Evolutionary conservation across 2,888 invertebrate species (phyloP).

Genomic region (Aporophyla nigra): DNA sequence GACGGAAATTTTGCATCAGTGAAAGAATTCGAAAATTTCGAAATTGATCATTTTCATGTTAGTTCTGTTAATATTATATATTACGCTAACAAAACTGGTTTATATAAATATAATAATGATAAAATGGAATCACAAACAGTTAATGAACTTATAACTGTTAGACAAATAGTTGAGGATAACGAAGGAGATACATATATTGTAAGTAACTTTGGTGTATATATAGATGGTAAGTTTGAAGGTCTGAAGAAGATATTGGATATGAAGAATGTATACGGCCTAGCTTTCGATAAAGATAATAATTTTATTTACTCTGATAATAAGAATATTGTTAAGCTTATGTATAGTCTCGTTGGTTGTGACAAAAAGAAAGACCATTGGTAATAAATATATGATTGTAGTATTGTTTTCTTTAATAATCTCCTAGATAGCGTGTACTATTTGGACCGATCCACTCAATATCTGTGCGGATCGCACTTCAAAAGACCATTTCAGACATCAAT

Average conservation of each 20-base stretch:
- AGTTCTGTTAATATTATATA: constrained; percentile 72
- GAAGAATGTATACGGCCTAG: constrained; percentile 77
- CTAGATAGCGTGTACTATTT: no score
- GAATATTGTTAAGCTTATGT: constrained; percentile 74
- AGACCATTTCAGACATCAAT: no score
- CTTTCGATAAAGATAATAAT: constrained; percentile 81
- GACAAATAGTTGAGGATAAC: constrained; percentile 82
- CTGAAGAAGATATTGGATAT: constrained; percentile 74
- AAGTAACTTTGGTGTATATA: constrained; percentile 78
- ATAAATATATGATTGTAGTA: constrained; percentile 19
- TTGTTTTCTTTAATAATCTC: neutral
- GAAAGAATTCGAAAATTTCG: constrained; percentile 78
- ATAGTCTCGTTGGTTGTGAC: constrained; percentile 72
- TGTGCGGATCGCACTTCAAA: no score
- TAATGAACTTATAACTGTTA: constrained; percentile 75
- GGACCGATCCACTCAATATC: no score
- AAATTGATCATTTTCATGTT: constrained; percentile 80
- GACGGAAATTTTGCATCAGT: constrained; percentile 79
- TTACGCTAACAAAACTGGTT: constrained; percentile 79
- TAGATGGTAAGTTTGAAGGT: constrained; percentile 62
- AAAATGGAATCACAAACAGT: constrained; percentile 64
- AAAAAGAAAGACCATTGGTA: constrained; percentile 53
- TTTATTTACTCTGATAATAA: constrained; percentile 80
- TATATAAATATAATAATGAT: constrained; percentile 75
- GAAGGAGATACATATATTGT: constrained; percentile 78